A percentile compares a stretch with the other conserved stretches of the same genome.
phyloP scores from a whole-genome alignment of 2,888 invertebrate species.

The Pollenia amentaria region DNA sequence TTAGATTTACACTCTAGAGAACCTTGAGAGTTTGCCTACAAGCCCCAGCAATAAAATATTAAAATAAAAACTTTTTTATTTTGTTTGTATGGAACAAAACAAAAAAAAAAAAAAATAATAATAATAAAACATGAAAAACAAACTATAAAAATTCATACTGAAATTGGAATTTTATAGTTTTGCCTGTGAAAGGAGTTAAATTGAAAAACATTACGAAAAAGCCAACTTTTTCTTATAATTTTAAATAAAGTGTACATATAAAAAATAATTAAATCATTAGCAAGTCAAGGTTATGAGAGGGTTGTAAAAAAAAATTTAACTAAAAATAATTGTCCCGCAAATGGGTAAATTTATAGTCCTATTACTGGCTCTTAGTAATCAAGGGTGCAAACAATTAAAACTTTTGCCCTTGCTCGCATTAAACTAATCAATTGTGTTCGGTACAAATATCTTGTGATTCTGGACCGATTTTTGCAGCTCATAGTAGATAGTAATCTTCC shows the following conservation, averaged over 20 bases:
- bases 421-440: too few species aligned
- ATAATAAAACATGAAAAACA: slow-evolving; percentile 35
- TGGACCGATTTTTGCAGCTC: too few species aligned
- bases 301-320: background rate
- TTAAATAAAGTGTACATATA: background rate
- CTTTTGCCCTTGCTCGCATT: too few species aligned
- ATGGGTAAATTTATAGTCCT: too few species aligned
- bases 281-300: background rate
- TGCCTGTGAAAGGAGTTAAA: slow-evolving; percentile 34
- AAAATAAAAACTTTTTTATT: slow-evolving; percentile 59
- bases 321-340: too few species aligned
- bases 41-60: slow-evolving; percentile 56
- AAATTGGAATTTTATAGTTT: slow-evolving; percentile 55
- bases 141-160: slow-evolving; percentile 40
- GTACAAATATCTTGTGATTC: too few species aligned
- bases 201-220: slow-evolving; percentile 21
- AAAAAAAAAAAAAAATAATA: background rate
- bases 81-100: slow-evolving; percentile 38
- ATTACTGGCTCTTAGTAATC: too few species aligned
- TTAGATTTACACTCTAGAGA: slow-evolving; percentile 69
- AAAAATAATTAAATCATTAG: slow-evolving; percentile 37
- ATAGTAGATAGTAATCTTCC: too few species aligned
- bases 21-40: slow-evolving; percentile 68
- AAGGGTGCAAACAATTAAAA: too few species aligned
- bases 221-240: background rate